phyloP scores from a whole-genome alignment of 2,888 invertebrate species.

The Papilio demoleus region DNA sequence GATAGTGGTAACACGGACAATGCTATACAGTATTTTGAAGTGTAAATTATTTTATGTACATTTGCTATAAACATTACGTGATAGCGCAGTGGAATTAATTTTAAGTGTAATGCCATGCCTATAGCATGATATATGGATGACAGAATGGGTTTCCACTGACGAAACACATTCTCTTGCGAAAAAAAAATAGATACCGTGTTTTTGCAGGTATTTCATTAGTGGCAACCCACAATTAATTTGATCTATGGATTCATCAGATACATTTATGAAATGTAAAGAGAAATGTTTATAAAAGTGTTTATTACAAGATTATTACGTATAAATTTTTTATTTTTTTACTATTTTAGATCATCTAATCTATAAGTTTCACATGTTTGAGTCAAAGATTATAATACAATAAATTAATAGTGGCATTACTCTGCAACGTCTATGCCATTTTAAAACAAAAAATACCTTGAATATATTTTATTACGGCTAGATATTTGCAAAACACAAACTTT shows the following conservation, averaged over 20 bases:
- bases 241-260: constrained; percentile 32
- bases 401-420: background rate
- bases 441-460: background rate
- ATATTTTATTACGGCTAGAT: too few relatives aligned
- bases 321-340: constrained; percentile 4
- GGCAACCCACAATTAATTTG: background rate
- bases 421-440: background rate
- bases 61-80: background rate
- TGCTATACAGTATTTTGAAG: constrained; percentile 18
- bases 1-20: constrained; percentile 2
- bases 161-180: background rate
- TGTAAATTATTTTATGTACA: constrained; percentile 13
- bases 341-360: background rate
- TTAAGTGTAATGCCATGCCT: constrained; percentile 5
- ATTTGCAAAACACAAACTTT: too few relatives aligned
- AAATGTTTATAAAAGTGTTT: constrained; percentile 29
- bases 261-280: constrained; percentile 38
- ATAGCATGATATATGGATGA: background rate
- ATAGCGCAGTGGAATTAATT: constrained; percentile 2
- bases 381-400: background rate
- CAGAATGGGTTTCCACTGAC: background rate
- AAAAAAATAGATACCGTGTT: too few relatives aligned
- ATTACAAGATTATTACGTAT: background rate
- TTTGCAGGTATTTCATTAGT: background rate
- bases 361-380: background rate